Conservation (phyloP, 2,888 invertebrate species). For the Nebria salina region DNA sequence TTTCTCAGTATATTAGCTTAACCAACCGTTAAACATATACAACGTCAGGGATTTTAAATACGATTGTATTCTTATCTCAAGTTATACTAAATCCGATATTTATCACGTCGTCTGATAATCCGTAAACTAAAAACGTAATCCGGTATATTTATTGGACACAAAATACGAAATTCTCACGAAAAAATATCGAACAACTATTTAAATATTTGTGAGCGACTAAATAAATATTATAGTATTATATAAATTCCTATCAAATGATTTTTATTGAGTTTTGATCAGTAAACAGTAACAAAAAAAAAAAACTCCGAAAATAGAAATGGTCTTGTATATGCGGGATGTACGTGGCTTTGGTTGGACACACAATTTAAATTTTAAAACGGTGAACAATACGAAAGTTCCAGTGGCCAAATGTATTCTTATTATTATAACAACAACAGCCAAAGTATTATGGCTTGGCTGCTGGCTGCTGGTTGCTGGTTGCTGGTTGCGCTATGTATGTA, state of each 20-base stretch:
- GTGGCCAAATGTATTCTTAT: slow-evolving; percentile 1
- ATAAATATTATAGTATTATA: no score
- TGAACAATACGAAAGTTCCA: slow-evolving; percentile 1
- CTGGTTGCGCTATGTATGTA: no score
- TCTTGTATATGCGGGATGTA: background rate
- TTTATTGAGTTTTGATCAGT: no score
- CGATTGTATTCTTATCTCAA: background rate
- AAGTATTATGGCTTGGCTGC: no score
- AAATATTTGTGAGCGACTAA: no score
- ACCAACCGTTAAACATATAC: background rate
- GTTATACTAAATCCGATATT: background rate
- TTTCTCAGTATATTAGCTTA: background rate
- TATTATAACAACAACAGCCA: background rate
- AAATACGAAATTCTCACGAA: background rate
- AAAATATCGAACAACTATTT: no score
- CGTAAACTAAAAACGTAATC: background rate
- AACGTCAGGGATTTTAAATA: background rate
- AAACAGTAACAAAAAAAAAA: no score
- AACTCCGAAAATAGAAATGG: background rate
- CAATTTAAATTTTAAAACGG: slow-evolving; percentile 1
- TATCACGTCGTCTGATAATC: background rate
- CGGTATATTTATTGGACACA: background rate
- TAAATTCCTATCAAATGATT: no score
- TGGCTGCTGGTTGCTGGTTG: no score
- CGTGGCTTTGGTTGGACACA: background rate